A percentile compares a stretch with the other conserved stretches of the same genome.
Conservation (phyloP, 2,797 vertebrate genomes). For the Pitangus sulphuratus region DNA sequence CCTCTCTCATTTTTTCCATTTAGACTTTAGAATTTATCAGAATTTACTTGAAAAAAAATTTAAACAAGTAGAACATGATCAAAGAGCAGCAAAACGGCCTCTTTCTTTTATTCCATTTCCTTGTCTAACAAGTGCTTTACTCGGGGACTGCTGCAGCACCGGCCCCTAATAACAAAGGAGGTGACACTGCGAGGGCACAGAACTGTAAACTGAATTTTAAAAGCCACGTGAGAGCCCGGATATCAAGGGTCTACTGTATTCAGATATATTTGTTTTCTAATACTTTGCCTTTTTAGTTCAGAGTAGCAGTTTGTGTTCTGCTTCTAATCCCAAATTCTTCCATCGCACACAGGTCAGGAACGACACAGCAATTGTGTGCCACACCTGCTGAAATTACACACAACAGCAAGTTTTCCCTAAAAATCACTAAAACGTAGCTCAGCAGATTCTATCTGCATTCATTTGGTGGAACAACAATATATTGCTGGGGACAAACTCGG, state of each 20-base stretch:
- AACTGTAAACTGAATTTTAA: slow-evolving; percentile 62
- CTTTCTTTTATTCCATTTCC: slow-evolving; percentile 55
- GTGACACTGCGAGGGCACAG: slow-evolving; percentile 51
- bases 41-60: slow-evolving; percentile 34
- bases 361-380: slow-evolving; percentile 40
- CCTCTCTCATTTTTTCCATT: neutral
- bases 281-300: slow-evolving; percentile 37
- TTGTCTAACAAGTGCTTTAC: slow-evolving; percentile 69
- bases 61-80: slow-evolving; percentile 46
- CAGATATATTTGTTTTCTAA: slow-evolving; percentile 37
- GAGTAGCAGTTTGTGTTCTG: slow-evolving; percentile 32
- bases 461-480: slow-evolving; percentile 76
- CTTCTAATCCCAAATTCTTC: slow-evolving; percentile 61
- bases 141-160: slow-evolving; percentile 28
- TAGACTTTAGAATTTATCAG: slow-evolving; percentile 15
- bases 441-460: slow-evolving; percentile 75
- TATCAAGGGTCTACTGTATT: neutral
- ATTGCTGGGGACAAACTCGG: slow-evolving; percentile 70
- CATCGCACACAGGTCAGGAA: slow-evolving; percentile 44
- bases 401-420: slow-evolving; percentile 36
- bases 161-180: slow-evolving; percentile 73
- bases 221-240: neutral
- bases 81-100: slow-evolving; percentile 36
- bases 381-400: slow-evolving; percentile 71
- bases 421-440: slow-evolving; percentile 63